A percentile compares a stretch with the other conserved stretches of the same genome.
phyloP scores from a whole-genome alignment of 2,888 invertebrate species.

The Sussaba pulchella region DNA sequence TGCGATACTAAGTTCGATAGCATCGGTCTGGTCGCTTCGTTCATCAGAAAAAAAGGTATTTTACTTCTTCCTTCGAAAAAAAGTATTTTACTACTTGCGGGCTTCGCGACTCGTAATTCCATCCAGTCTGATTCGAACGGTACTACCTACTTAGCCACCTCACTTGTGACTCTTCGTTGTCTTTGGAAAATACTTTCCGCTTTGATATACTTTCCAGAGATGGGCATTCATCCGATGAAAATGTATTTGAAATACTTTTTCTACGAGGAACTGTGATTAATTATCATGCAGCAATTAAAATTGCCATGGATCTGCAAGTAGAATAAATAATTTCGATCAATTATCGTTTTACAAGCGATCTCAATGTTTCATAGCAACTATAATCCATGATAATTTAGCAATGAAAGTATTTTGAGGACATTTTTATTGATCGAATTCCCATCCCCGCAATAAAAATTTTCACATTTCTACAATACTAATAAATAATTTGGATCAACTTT shows the following conservation, averaged over 20 bases:
- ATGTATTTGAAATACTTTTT: too few relatives aligned
- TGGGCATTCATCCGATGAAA: too few relatives aligned
- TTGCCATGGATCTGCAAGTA: too few relatives aligned
- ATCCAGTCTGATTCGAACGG: not conserved
- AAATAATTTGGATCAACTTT: not conserved
- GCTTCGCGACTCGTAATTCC: not conserved
- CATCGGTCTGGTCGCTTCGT: not conserved
- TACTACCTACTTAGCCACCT: slow-evolving; percentile 30
- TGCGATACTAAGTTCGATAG: slow-evolving; percentile 2
- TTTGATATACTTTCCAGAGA: not conserved
- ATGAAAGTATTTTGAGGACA: not conserved
- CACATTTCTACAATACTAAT: not conserved
- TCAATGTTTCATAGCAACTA: too few relatives aligned
- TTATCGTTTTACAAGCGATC: too few relatives aligned
- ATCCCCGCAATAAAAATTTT: not conserved
- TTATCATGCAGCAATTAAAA: too few relatives aligned
- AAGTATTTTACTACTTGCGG: too few relatives aligned
- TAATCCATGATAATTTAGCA: too few relatives aligned
- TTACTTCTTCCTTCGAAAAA: too few relatives aligned
- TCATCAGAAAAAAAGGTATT: slow-evolving; percentile 21
- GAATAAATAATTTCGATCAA: not conserved
- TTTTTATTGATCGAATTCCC: not conserved
- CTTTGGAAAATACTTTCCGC: not conserved
- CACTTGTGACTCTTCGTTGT: not conserved
- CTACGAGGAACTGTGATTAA: too few relatives aligned